phyloP scores from a whole-genome alignment of 2,113 vertebrate genomes.

The Columba livia region DNA sequence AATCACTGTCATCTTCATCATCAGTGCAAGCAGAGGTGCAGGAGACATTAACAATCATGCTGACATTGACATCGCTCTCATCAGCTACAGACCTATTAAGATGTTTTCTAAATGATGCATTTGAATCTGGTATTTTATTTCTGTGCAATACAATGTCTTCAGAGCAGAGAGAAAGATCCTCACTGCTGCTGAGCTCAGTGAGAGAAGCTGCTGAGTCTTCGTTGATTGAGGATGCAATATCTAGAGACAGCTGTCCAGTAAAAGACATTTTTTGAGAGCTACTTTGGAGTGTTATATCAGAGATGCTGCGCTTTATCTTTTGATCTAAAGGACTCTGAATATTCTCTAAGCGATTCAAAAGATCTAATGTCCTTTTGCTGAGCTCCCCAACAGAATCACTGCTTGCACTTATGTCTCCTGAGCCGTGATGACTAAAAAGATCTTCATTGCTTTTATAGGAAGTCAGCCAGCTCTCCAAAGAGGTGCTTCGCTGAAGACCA shows the following conservation, averaged over 20 bases:
- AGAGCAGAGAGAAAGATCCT: slow-evolving; percentile 90
- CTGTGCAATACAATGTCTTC: slow-evolving; percentile 87
- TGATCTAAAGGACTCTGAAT: slow-evolving; percentile 88
- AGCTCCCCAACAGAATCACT: slow-evolving; percentile 87
- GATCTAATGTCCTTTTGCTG: slow-evolving; percentile 93
- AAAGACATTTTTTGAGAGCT: slow-evolving; percentile 80
- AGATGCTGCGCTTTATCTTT: slow-evolving; percentile 93
- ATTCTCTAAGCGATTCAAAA: slow-evolving; percentile 92
- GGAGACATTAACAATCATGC: slow-evolving; percentile 97
- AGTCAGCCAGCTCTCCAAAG: slow-evolving; percentile 89
- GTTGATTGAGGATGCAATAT: slow-evolving; percentile 82
- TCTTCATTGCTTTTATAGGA: slow-evolving; percentile 83
- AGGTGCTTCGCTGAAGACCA: slow-evolving; percentile 85
- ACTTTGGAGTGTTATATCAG: slow-evolving; percentile 89
- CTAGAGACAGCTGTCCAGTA: slow-evolving; percentile 68
- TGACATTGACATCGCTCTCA: slow-evolving; percentile 90
- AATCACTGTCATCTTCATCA: slow-evolving; percentile 96
- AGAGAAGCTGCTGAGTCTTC: slow-evolving; percentile 89
- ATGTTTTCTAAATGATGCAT: slow-evolving; percentile 82
- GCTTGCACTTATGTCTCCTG: slow-evolving; percentile 78
- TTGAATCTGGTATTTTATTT: slow-evolving; percentile 83
- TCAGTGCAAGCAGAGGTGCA: slow-evolving; percentile 95
- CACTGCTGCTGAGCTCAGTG: slow-evolving; percentile 91
- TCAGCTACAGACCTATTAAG: slow-evolving; percentile 80
- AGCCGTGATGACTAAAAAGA: slow-evolving; percentile 81